Conservation (phyloP, 2,888 invertebrate species). For the Orthosia gothica region DNA sequence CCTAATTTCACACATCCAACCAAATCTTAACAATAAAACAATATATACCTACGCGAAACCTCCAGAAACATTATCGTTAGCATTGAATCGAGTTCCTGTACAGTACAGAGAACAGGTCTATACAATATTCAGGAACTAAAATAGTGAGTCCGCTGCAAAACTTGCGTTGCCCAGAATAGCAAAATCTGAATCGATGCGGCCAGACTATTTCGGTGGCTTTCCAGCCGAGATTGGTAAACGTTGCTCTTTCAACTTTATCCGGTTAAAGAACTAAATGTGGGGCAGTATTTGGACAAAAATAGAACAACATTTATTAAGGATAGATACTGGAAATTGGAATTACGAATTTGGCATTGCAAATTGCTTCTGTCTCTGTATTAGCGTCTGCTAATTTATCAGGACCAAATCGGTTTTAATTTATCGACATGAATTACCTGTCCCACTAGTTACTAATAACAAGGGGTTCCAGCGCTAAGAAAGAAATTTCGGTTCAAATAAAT, state of each 20-base stretch:
- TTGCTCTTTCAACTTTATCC: constrained; percentile 3
- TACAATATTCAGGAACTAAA: constrained; percentile 67
- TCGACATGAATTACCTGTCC: no score
- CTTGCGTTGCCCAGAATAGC: constrained; percentile 59
- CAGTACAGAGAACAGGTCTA: constrained; percentile 54
- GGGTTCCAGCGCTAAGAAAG: no score
- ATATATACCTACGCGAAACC: background rate
- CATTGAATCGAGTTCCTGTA: constrained; percentile 30
- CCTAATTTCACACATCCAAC: background rate
- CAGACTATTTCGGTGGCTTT: constrained; percentile 54
- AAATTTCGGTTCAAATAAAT: no score
- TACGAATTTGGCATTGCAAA: background rate
- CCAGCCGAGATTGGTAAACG: constrained; percentile 19
- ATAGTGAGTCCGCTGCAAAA: constrained; percentile 52
- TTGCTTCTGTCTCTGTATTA: background rate
- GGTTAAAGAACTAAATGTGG: background rate
- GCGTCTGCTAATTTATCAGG: background rate
- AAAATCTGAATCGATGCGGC: constrained; percentile 58
- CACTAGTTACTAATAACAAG: no score
- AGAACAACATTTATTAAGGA: background rate
- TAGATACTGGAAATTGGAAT: background rate
- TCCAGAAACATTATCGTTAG: constrained; percentile 21
- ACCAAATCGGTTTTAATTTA: no score
- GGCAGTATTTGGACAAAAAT: background rate
- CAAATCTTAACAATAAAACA: constrained; percentile 6